Evolutionary conservation across 2,888 invertebrate species (phyloP).

Genomic region (Drosophila koepferae): DNA sequence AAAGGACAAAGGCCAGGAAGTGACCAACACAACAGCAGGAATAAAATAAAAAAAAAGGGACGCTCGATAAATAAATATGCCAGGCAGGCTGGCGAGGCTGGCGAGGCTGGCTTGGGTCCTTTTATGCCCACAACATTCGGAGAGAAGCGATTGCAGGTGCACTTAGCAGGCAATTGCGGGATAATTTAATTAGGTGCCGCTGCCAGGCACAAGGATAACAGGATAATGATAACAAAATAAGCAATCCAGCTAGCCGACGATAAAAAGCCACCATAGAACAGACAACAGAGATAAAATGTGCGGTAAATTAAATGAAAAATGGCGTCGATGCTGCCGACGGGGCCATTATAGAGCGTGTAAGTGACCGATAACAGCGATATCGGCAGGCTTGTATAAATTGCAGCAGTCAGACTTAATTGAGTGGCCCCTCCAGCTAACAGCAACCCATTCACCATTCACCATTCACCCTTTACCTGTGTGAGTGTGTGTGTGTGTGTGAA

Average conservation of each 20-base stretch:
- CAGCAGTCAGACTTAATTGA: constrained; percentile 63
- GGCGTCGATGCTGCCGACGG: constrained; percentile 17
- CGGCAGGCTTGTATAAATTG: constrained; percentile 68
- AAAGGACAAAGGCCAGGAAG: constrained; percentile 65
- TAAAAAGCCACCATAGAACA: constrained; percentile 39
- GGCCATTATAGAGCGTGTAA: constrained; percentile 59
- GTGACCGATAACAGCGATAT: constrained; percentile 70
- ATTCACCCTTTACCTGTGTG: not conserved
- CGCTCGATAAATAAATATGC: constrained; percentile 61
- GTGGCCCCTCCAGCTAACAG: constrained; percentile 37
- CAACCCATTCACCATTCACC: constrained; percentile 8
- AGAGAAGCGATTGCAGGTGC: constrained; percentile 64
- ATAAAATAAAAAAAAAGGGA: constrained; percentile 40
- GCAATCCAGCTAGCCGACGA: constrained; percentile 29
- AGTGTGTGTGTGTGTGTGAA: constrained; percentile 19
- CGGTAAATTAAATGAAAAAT: constrained; percentile 76
- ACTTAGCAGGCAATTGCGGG: constrained; percentile 79
- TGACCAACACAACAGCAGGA: constrained; percentile 29
- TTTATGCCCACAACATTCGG: constrained; percentile 62
- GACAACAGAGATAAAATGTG: constrained; percentile 56
- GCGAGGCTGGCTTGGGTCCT: constrained; percentile 35
- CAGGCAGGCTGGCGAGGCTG: constrained; percentile 29
- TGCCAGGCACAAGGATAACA: constrained; percentile 58
- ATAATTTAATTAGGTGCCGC: constrained; percentile 74
- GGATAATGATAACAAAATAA: constrained; percentile 80